These are phyloP conservation scores for Sesamia nonagrioides DNA, from an alignment of 1,140 invertebrate species.

Conservation along the genomic window DNA sequence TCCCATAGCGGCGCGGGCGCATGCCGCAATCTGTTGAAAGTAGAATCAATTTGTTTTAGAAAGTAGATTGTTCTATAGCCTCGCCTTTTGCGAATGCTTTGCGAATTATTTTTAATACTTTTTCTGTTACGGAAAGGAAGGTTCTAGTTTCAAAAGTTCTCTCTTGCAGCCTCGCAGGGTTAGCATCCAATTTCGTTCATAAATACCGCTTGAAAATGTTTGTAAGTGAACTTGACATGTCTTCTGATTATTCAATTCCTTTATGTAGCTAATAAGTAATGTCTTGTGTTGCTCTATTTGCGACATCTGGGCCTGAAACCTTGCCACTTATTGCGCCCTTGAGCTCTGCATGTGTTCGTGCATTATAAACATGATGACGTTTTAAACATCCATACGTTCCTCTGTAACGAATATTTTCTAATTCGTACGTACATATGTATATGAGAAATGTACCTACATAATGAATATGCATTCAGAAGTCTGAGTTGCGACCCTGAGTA, in stretches of 20 bases:
- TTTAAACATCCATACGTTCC: not conserved
- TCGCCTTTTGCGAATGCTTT: constrained; percentile 34
- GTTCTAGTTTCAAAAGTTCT: constrained; percentile 6
- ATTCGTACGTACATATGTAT: no score
- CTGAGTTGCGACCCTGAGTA: constrained; percentile 11
- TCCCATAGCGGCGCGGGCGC: constrained; percentile 46
- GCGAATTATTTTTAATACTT: constrained; percentile 44
- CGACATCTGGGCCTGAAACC: not conserved
- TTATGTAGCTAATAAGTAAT: not conserved
- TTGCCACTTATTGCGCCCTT: not conserved
- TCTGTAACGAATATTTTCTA: not conserved
- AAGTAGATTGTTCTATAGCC: constrained; percentile 71
- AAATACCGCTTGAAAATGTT: not conserved
- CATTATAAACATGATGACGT: not conserved
- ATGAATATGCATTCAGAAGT: constrained; percentile 11
- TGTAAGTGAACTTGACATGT: not conserved
- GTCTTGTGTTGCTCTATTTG: not conserved
- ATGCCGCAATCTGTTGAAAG: constrained; percentile 81
- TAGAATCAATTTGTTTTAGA: constrained; percentile 84
- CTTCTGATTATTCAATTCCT: not conserved
- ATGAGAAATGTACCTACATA: not conserved
- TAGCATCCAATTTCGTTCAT: not conserved
- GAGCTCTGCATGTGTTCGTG: not conserved
- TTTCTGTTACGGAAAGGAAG: constrained; percentile 14
- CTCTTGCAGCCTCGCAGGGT: not conserved